Conservation (phyloP, 2,797 vertebrate species). For the Liparis tanakae region DNA sequence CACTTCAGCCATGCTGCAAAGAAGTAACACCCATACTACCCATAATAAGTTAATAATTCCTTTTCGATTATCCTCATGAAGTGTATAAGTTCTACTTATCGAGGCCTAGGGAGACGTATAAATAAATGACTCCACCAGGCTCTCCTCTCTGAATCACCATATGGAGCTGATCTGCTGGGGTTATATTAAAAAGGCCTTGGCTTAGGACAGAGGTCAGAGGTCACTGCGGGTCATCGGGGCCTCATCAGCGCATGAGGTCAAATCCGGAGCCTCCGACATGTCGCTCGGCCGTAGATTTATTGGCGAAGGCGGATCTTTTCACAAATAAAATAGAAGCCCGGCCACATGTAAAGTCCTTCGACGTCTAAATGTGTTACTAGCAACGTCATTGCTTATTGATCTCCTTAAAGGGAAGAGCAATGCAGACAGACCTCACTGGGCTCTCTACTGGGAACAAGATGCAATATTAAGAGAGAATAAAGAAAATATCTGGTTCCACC, state of each 20-base stretch:
- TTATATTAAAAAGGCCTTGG: constrained; percentile 27
- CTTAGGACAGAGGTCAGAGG: constrained; percentile 52
- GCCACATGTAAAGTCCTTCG: neutral
- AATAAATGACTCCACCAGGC: constrained; percentile 38
- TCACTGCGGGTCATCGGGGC: constrained; percentile 34
- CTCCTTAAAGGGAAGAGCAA: neutral
- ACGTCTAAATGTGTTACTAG: neutral
- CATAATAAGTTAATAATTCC: constrained; percentile 7
- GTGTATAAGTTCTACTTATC: constrained; percentile 28
- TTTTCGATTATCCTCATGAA: constrained; percentile 19
- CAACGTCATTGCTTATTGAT: neutral
- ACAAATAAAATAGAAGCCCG: constrained; percentile 22
- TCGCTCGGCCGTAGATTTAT: constrained; percentile 28
- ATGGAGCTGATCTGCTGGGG: constrained; percentile 52
- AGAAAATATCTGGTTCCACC: neutral
- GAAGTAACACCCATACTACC: neutral
- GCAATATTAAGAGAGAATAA: neutral
- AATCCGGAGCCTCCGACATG: constrained; percentile 9
- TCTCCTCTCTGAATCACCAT: constrained; percentile 29
- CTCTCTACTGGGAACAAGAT: neutral
- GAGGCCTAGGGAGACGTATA: constrained; percentile 3
- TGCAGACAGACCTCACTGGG: neutral
- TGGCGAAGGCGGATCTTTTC: constrained; percentile 12
- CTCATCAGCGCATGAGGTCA: constrained; percentile 31
- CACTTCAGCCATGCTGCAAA: constrained; percentile 8